These are phyloP conservation scores for Lepas anatifera DNA, from an alignment of 2,888 invertebrate genomes.

Conservation along the genomic window DNA sequence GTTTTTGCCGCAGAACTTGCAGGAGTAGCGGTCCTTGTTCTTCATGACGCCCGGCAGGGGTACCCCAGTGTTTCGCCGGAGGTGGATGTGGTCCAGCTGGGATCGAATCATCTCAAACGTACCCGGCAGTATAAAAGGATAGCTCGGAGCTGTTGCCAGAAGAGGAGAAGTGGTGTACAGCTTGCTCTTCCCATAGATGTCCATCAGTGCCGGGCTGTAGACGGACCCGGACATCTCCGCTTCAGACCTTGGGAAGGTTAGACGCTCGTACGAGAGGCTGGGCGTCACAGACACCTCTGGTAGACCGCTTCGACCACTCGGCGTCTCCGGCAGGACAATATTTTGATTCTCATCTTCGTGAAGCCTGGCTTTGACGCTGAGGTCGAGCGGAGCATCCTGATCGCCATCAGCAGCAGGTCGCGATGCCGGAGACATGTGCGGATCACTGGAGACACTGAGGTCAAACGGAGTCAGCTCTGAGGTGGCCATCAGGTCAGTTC, in stretches of 20 bases:
- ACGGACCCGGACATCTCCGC: neutral
- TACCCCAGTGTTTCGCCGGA: neutral
- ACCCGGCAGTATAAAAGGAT: neutral
- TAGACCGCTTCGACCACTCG: neutral
- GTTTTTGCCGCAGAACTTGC: slow-evolving; percentile 92
- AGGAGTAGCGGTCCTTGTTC: slow-evolving; percentile 47
- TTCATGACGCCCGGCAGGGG: slow-evolving; percentile 4
- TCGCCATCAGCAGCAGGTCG: slow-evolving; percentile 34
- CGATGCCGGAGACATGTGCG: slow-evolving; percentile 30
- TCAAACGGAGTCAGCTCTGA: slow-evolving; percentile 52
- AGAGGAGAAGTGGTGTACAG: neutral
- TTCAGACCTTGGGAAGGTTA: neutral
- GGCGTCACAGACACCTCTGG: neutral
- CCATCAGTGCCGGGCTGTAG: neutral
- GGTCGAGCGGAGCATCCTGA: slow-evolving; percentile 29
- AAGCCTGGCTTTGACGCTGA: neutral
- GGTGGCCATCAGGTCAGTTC: slow-evolving; percentile 30
- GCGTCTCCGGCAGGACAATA: neutral
- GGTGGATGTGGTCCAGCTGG: slow-evolving; percentile 10
- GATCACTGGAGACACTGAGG: slow-evolving; percentile 40
- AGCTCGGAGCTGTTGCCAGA: neutral
- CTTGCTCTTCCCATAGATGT: neutral
- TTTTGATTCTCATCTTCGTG: slow-evolving; percentile 6
- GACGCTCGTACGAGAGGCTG: neutral
- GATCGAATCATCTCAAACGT: slow-evolving; percentile 11